Evolutionary conservation across 2,888 invertebrate species (phyloP).

Genomic region (Plemyria rubiginata): DNA sequence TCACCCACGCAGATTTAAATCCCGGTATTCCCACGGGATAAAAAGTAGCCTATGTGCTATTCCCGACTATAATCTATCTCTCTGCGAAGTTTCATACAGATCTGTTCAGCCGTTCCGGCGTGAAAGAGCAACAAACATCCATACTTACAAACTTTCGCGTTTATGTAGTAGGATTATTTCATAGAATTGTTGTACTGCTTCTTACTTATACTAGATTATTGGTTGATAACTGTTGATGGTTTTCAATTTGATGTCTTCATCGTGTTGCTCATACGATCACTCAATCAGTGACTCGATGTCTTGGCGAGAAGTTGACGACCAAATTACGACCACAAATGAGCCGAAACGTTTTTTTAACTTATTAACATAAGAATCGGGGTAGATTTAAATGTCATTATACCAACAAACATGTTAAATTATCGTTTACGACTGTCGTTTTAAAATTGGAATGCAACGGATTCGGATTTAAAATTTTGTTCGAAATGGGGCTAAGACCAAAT

Average conservation of each 20-base stretch:
- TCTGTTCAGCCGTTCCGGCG: too few species aligned
- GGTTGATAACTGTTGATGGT: conserved; percentile 64
- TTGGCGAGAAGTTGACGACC: conserved; percentile 46
- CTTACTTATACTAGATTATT: conserved; percentile 42
- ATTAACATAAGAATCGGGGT: conserved; percentile 41
- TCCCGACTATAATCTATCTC: too few species aligned
- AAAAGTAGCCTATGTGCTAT: too few species aligned
- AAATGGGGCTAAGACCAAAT: too few species aligned
- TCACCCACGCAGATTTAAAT: too few species aligned
- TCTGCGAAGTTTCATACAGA: too few species aligned
- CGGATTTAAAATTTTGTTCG: neutral
- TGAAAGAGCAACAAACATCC: too few species aligned
- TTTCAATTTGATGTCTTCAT: conserved; percentile 82
- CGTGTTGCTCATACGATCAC: conserved; percentile 52
- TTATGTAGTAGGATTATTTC: too few species aligned
- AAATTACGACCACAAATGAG: conserved; percentile 46
- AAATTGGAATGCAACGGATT: conserved; percentile 17
- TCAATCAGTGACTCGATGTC: conserved; percentile 52
- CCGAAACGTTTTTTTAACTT: conserved; percentile 45
- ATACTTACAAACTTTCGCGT: too few species aligned
- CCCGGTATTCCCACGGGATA: too few species aligned
- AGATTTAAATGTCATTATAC: conserved; percentile 34
- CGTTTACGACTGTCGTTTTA: conserved; percentile 24
- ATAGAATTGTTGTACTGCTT: conserved; percentile 20
- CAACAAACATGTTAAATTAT: conserved; percentile 21